Base-by-base conservation (phyloP, 2,113 vertebrate species). In the Piprites chloris region DNA sequence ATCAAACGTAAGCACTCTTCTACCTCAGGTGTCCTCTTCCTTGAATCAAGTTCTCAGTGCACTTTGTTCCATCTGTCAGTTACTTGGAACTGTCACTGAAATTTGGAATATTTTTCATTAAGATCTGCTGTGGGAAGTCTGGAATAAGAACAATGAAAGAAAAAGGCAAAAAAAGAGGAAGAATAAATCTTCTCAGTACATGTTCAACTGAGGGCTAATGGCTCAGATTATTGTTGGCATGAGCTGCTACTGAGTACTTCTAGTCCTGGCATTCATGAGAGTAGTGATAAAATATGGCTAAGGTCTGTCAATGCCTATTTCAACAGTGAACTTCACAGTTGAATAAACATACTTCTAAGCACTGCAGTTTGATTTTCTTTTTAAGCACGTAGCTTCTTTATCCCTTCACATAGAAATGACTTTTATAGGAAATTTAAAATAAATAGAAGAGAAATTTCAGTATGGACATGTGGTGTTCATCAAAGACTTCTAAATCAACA, bases 291-390 rank as follows among this genome's bases (percentile, higher is more conserved):
- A 94, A 95, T 87, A 82, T 11, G 37, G 61, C 44, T 92, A 81
- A 78, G 0, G 3, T 89, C 93, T 90, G 61, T 87, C 94, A 94
- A 89, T 78, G 69, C 27, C 44, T 74, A 30, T 89, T 83, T 89
- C 90, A 68, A 72, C 49, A 56, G 84, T 56, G 68, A n/a, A 82
- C 81, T 94, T 94, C 58, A 83, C 71, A 88, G 84, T 95, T 95
- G 87, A 95, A 95, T 94, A 97, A 98, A 97, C 89, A 97, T 89
- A 80, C 33, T 82, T 90, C 73, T 85, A 83, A 95, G 91, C 66
- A 75, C n/a, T 66, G 58, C 33, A 37, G 73, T 88, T 95, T 84
- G 62, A 95, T 95, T 97, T 97, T 95, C 47, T 91, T 97, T 97
- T 92, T 67, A 96, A 84, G 81, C 92, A 79, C n/a, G 5, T 85